phyloP scores from a whole-genome alignment of 1,140 invertebrate species.

The Myzus persicae region DNA sequence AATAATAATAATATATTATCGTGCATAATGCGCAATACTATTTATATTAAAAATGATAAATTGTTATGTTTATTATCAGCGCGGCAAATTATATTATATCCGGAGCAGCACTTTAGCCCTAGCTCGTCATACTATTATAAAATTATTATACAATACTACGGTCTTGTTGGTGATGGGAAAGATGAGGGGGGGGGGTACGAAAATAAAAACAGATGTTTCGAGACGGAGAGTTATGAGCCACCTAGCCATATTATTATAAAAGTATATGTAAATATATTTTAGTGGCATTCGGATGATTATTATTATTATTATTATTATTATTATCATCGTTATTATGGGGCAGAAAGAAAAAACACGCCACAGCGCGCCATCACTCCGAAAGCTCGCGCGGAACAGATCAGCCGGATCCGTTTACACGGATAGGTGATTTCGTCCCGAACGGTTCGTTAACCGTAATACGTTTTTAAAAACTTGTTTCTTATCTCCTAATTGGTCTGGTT shows the following conservation, averaged over 20 bases:
- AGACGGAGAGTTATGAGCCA: neutral
- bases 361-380: neutral
- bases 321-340: no score
- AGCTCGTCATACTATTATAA: neutral
- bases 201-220: constrained; percentile 43
- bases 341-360: neutral
- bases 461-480: constrained; percentile 38
- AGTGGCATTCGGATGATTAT: neutral
- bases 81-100: neutral
- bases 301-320: neutral
- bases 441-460: constrained; percentile 14
- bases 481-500: constrained; percentile 47
- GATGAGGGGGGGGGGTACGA: neutral
- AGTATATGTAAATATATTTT: constrained; percentile 18
- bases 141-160: neutral
- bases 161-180: neutral
- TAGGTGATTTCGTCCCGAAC: constrained; percentile 6
- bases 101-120: neutral
- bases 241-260: no score
- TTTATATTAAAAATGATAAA: neutral
- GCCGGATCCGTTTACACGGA: neutral
- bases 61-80: neutral
- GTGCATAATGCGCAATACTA: neutral
- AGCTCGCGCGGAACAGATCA: neutral
- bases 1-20: no score